Evolutionary conservation across 1,140 invertebrate species (phyloP).

Genomic region (Pogonognathellus flavescens): DNA sequence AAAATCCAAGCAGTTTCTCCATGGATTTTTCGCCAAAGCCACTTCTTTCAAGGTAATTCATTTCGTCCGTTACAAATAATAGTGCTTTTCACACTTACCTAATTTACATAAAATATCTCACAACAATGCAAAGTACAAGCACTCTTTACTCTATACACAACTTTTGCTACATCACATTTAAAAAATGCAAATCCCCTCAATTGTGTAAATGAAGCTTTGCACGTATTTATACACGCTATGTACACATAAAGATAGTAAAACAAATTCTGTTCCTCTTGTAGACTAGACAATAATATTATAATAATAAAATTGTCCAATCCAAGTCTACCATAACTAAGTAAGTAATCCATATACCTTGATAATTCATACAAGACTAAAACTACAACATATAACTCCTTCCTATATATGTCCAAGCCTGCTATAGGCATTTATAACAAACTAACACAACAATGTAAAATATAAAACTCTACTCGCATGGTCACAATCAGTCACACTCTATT

Average conservation of each 20-base stretch:
- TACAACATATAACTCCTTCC: background rate
- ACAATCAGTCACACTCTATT: conserved; percentile 15
- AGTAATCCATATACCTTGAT: too few relatives aligned
- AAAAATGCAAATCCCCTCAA: too few relatives aligned
- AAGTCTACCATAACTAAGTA: too few relatives aligned
- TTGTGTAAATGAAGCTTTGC: too few relatives aligned
- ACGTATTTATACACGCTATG: too few relatives aligned
- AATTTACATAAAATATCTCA: background rate
- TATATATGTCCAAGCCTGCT: background rate
- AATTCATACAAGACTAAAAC: background rate
- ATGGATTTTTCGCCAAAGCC: background rate
- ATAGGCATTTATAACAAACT: background rate
- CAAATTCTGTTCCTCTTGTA: too few relatives aligned
- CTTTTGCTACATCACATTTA: too few relatives aligned
- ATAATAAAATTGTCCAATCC: too few relatives aligned
- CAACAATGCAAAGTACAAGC: background rate
- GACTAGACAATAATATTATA: too few relatives aligned
- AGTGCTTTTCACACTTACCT: background rate
- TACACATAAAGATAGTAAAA: too few relatives aligned
- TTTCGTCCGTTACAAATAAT: background rate
- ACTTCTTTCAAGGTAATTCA: too few relatives aligned
- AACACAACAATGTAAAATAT: background rate
- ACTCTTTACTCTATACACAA: background rate
- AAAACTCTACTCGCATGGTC: background rate
- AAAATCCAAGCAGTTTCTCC: background rate